These are phyloP conservation scores for Gallinago solitaria DNA, from an alignment of 2,797 vertebrate species.

Conservation along the genomic window DNA sequence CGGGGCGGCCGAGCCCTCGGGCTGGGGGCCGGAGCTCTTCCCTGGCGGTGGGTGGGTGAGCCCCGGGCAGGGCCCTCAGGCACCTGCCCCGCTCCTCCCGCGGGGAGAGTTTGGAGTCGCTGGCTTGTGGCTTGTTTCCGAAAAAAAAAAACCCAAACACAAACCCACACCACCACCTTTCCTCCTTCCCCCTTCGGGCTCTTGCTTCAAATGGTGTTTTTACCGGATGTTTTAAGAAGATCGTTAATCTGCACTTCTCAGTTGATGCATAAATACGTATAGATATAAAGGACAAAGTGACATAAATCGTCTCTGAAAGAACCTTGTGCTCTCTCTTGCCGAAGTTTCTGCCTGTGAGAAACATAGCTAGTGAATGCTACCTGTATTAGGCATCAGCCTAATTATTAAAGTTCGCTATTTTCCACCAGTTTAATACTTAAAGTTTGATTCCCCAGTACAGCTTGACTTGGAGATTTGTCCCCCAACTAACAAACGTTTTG, in stretches of 20 bases:
- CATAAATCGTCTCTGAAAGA: not conserved
- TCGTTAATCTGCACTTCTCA: not conserved
- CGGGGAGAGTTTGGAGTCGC: not conserved
- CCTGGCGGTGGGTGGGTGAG: not conserved
- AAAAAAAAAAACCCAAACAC: not conserved
- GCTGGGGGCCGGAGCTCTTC: not conserved
- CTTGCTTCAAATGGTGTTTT: not conserved
- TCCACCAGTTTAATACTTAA: not conserved
- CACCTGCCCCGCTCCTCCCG: slow-evolving; percentile 34
- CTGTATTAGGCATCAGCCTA: not conserved
- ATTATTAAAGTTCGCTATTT: not conserved
- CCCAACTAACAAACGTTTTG: not conserved
- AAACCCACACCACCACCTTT: not conserved
- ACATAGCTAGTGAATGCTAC: not conserved
- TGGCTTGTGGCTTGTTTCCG: not conserved
- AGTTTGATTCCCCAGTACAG: not conserved
- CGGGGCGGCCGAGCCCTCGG: not conserved
- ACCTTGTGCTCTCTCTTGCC: not conserved
- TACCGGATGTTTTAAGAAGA: slow-evolving; percentile 10
- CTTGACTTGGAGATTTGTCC: not conserved
- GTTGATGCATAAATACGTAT: not conserved
- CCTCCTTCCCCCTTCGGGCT: not conserved
- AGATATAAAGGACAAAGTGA: not conserved
- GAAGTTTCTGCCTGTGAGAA: not conserved
- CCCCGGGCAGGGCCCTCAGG: not conserved